Conservation (phyloP, 2,113 vertebrate species). For the Vanacampus margaritifer region DNA sequence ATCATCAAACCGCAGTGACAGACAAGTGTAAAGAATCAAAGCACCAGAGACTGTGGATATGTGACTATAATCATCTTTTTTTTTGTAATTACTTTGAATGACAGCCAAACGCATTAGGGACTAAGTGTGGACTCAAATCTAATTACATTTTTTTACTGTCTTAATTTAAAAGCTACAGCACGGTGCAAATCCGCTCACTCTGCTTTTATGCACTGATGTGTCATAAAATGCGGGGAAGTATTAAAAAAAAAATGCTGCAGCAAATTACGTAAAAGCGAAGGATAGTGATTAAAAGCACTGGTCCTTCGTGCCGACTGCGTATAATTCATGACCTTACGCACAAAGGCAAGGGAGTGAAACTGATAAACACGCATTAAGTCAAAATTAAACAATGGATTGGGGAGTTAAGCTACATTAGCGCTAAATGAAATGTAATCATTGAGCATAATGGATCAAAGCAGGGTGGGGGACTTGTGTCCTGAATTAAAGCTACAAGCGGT, state of each 20-base stretch:
- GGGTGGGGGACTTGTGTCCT: background rate
- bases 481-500: background rate
- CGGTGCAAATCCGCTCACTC: constrained; percentile 18
- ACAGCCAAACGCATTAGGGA: constrained; percentile 39
- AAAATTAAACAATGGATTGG: constrained; percentile 14
- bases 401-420: constrained; percentile 12
- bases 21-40: constrained; percentile 20
- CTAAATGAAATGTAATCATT: constrained; percentile 24
- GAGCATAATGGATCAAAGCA: constrained; percentile 23
- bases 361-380: constrained; percentile 20
- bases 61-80: constrained; percentile 16
- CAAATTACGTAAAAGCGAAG: constrained; percentile 14
- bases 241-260: constrained; percentile 13
- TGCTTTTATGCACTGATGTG: constrained; percentile 14
- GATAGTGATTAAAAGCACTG: constrained; percentile 12
- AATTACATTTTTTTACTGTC: constrained; percentile 46
- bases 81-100: constrained; percentile 39
- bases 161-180: constrained; percentile 33
- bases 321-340: background rate
- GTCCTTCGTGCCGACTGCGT: background rate
- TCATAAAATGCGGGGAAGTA: constrained; percentile 21
- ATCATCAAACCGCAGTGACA: constrained; percentile 12
- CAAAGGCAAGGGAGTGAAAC: constrained; percentile 15
- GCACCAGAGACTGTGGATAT: constrained; percentile 18
- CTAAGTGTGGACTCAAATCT: constrained; percentile 43